Percentiles rank a stretch among this genome's conserved stretches.
These are phyloP conservation scores for Megaceryle maxima DNA, from an alignment of 2,113 vertebrate genomes.

Conservation along the genomic window DNA sequence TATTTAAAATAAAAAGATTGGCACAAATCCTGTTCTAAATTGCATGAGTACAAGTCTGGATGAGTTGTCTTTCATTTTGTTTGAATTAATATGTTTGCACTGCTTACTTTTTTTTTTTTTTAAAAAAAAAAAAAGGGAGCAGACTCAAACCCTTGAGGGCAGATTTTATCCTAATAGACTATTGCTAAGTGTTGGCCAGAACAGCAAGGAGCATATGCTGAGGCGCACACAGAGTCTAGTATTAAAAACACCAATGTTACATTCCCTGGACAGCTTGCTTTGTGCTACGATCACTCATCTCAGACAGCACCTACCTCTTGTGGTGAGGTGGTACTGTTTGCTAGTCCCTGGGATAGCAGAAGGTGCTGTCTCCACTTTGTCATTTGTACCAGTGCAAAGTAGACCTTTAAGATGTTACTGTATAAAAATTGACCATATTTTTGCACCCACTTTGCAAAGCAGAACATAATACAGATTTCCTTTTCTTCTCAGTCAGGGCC, in stretches of 20 bases:
- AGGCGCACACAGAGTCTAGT: not conserved
- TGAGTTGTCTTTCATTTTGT: conserved; percentile 30
- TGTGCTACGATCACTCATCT: not conserved
- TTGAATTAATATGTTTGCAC: conserved; percentile 21
- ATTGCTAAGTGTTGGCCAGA: conserved; percentile 1
- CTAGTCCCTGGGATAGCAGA: not conserved
- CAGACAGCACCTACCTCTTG: not conserved
- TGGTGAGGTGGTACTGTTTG: not conserved
- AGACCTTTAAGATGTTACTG: not conserved
- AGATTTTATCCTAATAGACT: conserved; percentile 36
- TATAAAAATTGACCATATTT: not conserved
- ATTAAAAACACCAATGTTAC: not conserved
- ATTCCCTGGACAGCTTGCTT: not conserved
- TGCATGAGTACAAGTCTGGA: conserved; percentile 37
- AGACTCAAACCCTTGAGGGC: conserved; percentile 30
- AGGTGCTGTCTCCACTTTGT: not conserved
- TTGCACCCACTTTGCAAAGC: not conserved
- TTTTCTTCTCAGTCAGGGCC: not conserved
- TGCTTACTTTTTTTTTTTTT: not conserved
- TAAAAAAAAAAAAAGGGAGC: not conserved
- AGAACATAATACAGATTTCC: not conserved
- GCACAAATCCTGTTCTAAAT: conserved; percentile 1
- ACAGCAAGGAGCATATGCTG: not conserved
- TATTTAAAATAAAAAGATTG: conserved; percentile 25
- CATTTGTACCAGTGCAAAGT: not conserved